Evolutionary conservation across 2,888 invertebrate species (phyloP).

Genomic region (Synergus itoensis): DNA sequence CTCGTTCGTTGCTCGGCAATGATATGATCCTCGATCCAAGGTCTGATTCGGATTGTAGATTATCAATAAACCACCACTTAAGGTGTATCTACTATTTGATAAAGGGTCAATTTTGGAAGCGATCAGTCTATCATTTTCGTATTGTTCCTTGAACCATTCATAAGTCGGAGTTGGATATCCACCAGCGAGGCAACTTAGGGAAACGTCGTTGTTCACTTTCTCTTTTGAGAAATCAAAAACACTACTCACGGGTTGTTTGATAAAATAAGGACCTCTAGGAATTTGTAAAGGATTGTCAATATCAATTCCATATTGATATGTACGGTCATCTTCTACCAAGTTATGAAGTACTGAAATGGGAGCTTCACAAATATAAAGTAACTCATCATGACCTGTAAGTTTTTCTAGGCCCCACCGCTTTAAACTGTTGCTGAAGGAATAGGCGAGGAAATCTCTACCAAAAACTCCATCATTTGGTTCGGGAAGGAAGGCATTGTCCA

Average conservation of each 20-base stretch:
- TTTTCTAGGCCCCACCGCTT: conserved; percentile 92
- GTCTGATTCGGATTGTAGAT: conserved; percentile 91
- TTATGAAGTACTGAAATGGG: conserved; percentile 86
- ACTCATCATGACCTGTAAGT: conserved; percentile 87
- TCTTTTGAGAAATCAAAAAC: conserved; percentile 90
- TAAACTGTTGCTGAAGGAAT: conserved; percentile 81
- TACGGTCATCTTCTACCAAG: conserved; percentile 86
- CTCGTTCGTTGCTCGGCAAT: conserved; percentile 93
- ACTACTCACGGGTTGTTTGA: conserved; percentile 89
- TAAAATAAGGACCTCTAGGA: conserved; percentile 93
- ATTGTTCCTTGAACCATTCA: conserved; percentile 94
- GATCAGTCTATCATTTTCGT: conserved; percentile 87
- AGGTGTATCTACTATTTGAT: conserved; percentile 86
- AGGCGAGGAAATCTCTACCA: conserved; percentile 87
- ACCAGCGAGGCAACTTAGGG: conserved; percentile 89
- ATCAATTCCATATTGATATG: conserved; percentile 92
- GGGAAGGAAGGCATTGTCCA: conserved; percentile 91
- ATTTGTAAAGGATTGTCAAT: conserved; percentile 89
- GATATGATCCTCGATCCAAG: conserved; percentile 91
- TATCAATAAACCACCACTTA: conserved; percentile 94
- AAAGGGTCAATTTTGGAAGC: conserved; percentile 89
- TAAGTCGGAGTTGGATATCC: conserved; percentile 95
- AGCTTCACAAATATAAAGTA: conserved; percentile 94
- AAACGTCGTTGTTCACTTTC: conserved; percentile 85
- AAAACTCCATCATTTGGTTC: conserved; percentile 79